Base-by-base conservation (phyloP, 2,888 invertebrate genomes). In the Actias luna region DNA sequence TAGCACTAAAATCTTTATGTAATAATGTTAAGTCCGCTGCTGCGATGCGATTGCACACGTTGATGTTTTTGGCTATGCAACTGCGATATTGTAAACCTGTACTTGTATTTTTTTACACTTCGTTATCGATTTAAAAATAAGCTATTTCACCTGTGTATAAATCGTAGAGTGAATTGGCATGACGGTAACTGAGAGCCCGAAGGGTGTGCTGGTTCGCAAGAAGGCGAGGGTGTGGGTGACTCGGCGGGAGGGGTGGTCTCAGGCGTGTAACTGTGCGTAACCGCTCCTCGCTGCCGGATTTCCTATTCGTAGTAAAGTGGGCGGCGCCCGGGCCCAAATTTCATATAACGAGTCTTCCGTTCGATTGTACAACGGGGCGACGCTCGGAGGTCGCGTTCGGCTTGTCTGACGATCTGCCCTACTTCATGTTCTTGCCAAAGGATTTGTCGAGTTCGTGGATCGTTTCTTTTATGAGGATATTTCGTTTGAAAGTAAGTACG, bases 241-340 rank as follows among this genome's bases (percentile, higher is more conserved):
- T 69, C 55, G 73, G 75, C 71, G 73, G 74, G 82, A 80, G 76
- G 72, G 77, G 74, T 78, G 84, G 87, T 85, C 88, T 88, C 91
- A 88, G 86, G 87, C 91, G 91, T 89, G 89, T 88, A 88, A 88
- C 88, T 88, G 89, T 87, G 89, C 88, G 91, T 92, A 89, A 90
- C 92, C 90, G 90, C 87, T 90, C 84, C 88, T 87, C 88, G 88
- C 88, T 90, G 87, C 89, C 92, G 91, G 91, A 89, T 89, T 93
- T 93, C 92, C 92, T 92, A 89, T 90, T 89, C 88, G 89, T 88
- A 92, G 90, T 90, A 90, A 90, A 92, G 89, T 89, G 89, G 89
- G 88, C 90, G 89, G 90, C 89, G 89, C 88, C 86, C 76, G 83
- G 83, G 80, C 85, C 83, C 84, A 86, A 88, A 89, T 89, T 90